Percentiles rank a stretch among this genome's conserved stretches.
Evolutionary conservation across 2,113 vertebrate genomes (phyloP).

Genomic region (Alouatta palliata): DNA sequence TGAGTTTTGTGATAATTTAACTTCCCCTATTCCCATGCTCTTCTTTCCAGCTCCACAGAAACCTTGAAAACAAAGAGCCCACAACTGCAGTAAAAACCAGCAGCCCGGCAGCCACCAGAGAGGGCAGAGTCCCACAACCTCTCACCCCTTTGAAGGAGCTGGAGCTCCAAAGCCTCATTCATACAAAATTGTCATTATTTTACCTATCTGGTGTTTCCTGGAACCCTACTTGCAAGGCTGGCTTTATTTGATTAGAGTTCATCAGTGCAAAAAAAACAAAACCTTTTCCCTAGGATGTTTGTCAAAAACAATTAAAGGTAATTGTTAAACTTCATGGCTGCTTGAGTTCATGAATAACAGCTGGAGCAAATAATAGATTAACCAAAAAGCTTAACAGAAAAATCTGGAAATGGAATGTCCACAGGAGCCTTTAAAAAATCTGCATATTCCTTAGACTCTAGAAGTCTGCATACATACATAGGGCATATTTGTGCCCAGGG

Average conservation of each 20-base stretch:
- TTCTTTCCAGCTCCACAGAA: neutral
- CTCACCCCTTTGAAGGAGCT: neutral
- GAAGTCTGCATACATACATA: neutral
- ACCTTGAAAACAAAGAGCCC: constrained; percentile 31
- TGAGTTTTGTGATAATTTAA: neutral
- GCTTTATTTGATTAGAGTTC: constrained; percentile 58
- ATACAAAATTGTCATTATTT: constrained; percentile 34
- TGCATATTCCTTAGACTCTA: neutral
- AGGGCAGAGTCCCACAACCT: neutral
- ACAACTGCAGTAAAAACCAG: neutral
- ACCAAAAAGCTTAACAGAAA: constrained; percentile 2
- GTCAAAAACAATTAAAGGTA: constrained; percentile 60
- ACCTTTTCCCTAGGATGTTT: constrained; percentile 18
- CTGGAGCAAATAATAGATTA: constrained; percentile 37
- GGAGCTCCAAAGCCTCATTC: neutral
- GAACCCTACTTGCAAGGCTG: neutral
- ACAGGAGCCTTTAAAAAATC: neutral
- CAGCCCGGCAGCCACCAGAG: neutral
- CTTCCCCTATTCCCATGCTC: neutral
- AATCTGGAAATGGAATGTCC: neutral
- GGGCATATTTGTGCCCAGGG: neutral
- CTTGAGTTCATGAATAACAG: constrained; percentile 37
- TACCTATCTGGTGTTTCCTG: constrained; percentile 16
- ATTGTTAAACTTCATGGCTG: constrained; percentile 54
- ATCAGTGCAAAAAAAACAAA: constrained; percentile 15